Conservation (phyloP, 2,797 vertebrate species). For the Crocidura indochinensis region DNA sequence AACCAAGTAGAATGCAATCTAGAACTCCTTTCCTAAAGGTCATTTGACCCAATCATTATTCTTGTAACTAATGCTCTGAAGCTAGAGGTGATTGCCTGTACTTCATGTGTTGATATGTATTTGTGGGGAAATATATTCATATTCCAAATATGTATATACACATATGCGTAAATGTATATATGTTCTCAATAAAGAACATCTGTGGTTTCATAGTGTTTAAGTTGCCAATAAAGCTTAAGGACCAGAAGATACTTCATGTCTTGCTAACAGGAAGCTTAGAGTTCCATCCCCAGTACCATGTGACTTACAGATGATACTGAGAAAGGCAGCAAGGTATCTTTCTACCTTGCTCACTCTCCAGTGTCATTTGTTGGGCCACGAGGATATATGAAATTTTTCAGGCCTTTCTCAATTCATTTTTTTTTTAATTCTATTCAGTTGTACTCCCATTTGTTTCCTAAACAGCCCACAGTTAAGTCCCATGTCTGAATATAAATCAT, state of each 20-base stretch:
- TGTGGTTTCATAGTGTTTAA: not conserved
- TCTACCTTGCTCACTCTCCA: not conserved
- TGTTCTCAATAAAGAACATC: not conserved
- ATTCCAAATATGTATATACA: not conserved
- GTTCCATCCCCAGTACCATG: too few species aligned
- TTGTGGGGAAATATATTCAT: not conserved
- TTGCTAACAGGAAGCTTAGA: too few species aligned
- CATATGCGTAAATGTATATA: not conserved
- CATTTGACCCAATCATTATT: not conserved
- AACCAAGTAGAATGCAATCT: not conserved
- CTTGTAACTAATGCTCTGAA: not conserved
- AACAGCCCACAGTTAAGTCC: not conserved
- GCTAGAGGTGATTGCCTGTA: not conserved
- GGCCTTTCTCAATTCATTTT: not conserved
- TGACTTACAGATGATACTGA: too few species aligned
- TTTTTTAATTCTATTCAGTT: slow-evolving; percentile 41
- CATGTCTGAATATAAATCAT: not conserved
- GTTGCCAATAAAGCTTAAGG: not conserved
- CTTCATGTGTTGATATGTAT: not conserved
- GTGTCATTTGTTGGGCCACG: not conserved
- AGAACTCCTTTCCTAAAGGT: not conserved
- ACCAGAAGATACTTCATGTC: not conserved
- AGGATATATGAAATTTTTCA: not conserved
- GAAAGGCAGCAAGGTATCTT: not conserved
- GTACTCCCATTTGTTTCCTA: not conserved